These are phyloP conservation scores for Proterorhinus semilunaris DNA, from an alignment of 2,113 vertebrate genomes.

Conservation along the genomic window DNA sequence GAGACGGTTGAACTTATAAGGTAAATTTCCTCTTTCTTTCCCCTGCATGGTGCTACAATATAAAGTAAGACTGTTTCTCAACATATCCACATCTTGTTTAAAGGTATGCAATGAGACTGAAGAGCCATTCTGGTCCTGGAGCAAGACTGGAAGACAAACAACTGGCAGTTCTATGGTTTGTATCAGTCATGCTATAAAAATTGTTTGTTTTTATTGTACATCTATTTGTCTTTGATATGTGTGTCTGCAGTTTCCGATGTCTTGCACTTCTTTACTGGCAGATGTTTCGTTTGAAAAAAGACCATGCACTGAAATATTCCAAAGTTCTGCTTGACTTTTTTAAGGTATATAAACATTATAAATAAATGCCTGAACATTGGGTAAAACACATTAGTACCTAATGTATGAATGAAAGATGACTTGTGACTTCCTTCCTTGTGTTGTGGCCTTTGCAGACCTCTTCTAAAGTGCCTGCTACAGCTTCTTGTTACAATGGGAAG, in stretches of 20 bases:
- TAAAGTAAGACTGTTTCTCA: neutral
- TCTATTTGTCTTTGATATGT: slow-evolving; percentile 15
- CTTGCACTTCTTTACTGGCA: slow-evolving; percentile 97
- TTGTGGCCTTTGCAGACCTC: slow-evolving; percentile 80
- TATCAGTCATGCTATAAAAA: slow-evolving; percentile 35
- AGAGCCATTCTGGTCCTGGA: slow-evolving; percentile 89
- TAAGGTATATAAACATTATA: slow-evolving; percentile 79
- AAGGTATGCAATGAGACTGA: slow-evolving; percentile 98
- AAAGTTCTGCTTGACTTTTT: slow-evolving; percentile 96
- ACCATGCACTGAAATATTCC: slow-evolving; percentile 94
- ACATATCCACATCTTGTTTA: slow-evolving; percentile 42
- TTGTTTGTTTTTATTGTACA: slow-evolving; percentile 24
- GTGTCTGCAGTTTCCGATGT: slow-evolving; percentile 86
- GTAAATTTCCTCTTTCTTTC: slow-evolving; percentile 60
- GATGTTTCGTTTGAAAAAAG: slow-evolving; percentile 97
- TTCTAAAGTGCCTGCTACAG: slow-evolving; percentile 85
- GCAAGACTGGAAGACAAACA: slow-evolving; percentile 94
- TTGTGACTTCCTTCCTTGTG: slow-evolving; percentile 8
- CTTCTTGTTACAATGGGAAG: slow-evolving; percentile 85
- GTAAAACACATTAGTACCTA: neutral
- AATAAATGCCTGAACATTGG: neutral
- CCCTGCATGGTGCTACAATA: neutral
- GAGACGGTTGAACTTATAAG: slow-evolving; percentile 98
- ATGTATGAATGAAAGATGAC: neutral
- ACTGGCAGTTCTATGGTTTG: slow-evolving; percentile 94